These are phyloP conservation scores for Cardiocondyla obscurior DNA, from an alignment of 1,140 invertebrate genomes.

Conservation along the genomic window DNA sequence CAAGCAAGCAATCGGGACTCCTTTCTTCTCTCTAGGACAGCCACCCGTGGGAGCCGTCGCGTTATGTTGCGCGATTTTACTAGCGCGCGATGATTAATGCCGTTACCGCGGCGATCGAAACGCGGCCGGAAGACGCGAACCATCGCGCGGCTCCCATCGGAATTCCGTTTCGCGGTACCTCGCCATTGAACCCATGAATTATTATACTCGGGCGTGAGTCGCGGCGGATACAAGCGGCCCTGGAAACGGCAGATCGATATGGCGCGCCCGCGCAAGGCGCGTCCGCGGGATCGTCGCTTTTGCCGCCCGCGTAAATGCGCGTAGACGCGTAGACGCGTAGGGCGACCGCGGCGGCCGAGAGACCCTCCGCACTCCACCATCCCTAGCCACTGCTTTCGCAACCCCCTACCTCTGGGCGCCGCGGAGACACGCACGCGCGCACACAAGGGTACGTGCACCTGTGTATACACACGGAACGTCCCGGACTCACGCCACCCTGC, in stretches of 20 bases:
- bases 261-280: conserved; percentile 66
- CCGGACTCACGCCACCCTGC: not conserved
- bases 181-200: conserved; percentile 70
- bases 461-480: not conserved
- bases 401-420: not conserved
- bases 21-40: not conserved
- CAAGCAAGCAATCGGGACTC: not conserved
- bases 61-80: conserved; percentile 11
- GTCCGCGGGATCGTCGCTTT: conserved; percentile 65
- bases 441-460: conserved; percentile 52
- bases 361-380: not conserved
- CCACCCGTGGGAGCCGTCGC: not conserved
- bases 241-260: conserved; percentile 72
- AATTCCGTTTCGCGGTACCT: conserved; percentile 61
- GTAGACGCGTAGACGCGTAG: conserved; percentile 43
- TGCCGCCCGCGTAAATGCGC: conserved; percentile 67
- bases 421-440: conserved; percentile 59
- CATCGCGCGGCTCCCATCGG: conserved; percentile 57
- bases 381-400: no score
- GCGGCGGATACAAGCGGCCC: conserved; percentile 68
- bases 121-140: conserved; percentile 38
- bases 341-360: not conserved
- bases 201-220: conserved; percentile 73
- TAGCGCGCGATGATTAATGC: conserved; percentile 43
- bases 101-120: conserved; percentile 24